A percentile compares a stretch with the other conserved stretches of the same genome.
These are phyloP conservation scores for Eleginops maclovinus DNA, from an alignment of 2,113 vertebrate species.

Conservation along the genomic window DNA sequence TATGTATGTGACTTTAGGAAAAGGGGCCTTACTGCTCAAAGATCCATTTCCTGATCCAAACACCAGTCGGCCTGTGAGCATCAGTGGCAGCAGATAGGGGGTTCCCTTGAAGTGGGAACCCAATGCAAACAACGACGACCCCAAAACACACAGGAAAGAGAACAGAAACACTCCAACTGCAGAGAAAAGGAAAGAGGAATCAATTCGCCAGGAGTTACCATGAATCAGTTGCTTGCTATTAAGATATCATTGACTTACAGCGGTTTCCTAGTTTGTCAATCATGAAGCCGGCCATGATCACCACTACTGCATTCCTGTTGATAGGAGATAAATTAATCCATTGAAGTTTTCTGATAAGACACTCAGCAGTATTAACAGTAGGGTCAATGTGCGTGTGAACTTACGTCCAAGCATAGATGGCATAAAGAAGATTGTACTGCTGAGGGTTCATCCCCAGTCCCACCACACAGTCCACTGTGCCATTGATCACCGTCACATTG, in stretches of 20 bases:
- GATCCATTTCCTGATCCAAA: conserved; percentile 88
- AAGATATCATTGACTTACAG: conserved; percentile 77
- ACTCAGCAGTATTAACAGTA: background rate
- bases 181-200: conserved; percentile 6
- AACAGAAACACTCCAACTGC: conserved; percentile 87
- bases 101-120: conserved; percentile 89
- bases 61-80: conserved; percentile 87
- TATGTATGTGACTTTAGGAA: background rate
- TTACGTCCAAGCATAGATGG: conserved; percentile 86
- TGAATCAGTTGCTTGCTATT: background rate
- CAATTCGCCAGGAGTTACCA: background rate
- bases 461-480: conserved; percentile 78
- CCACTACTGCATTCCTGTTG: conserved; percentile 85
- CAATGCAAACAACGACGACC: conserved; percentile 86
- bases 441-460: conserved; percentile 88
- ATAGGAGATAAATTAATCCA: conserved; percentile 6
- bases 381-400: conserved; percentile 30
- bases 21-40: conserved; percentile 81
- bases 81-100: conserved; percentile 84
- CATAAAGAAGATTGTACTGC: conserved; percentile 88
- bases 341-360: background rate
- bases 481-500: conserved; percentile 77
- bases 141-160: conserved; percentile 86
- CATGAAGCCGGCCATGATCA: conserved; percentile 87
- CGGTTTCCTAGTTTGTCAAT: conserved; percentile 88